Evolutionary conservation across 2,888 invertebrate species (phyloP).

Genomic region (Conus canariensis): DNA sequence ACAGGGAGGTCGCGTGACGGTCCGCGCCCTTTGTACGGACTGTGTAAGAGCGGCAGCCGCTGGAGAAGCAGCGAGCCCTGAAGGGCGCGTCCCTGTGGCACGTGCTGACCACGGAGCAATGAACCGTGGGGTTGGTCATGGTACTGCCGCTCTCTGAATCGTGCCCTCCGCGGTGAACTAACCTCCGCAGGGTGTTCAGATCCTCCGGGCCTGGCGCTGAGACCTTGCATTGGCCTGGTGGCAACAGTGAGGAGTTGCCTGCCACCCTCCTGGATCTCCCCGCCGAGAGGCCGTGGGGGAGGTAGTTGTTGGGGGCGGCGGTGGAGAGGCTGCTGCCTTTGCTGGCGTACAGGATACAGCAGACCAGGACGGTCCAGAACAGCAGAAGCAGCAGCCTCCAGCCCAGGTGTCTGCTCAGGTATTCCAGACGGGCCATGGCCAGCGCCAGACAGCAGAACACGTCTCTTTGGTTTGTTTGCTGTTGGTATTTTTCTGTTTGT

Average conservation of each 20-base stretch:
- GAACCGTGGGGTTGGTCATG: background rate
- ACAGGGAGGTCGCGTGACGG: background rate
- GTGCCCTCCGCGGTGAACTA: background rate
- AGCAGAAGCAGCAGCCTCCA: constrained; percentile 15
- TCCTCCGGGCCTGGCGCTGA: background rate
- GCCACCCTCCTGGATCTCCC: background rate
- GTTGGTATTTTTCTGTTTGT: background rate
- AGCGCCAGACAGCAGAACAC: background rate
- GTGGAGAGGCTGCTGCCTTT: background rate
- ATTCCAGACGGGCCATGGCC: background rate
- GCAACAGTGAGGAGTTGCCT: background rate
- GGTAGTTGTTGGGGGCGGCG: background rate
- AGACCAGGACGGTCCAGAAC: constrained; percentile 17
- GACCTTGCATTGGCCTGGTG: background rate
- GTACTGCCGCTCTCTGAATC: background rate
- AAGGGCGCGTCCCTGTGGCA: background rate
- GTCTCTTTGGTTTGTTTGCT: background rate
- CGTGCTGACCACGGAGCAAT: constrained; percentile 7
- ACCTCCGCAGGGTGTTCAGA: background rate
- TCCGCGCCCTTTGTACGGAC: background rate
- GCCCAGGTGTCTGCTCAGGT: background rate
- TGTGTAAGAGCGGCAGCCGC: background rate
- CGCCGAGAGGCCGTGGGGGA: no score
- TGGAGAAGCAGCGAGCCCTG: constrained; percentile 7
- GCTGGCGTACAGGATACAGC: constrained; percentile 32